Conservation (phyloP, 2,888 invertebrate species). For the Nezara viridula region DNA sequence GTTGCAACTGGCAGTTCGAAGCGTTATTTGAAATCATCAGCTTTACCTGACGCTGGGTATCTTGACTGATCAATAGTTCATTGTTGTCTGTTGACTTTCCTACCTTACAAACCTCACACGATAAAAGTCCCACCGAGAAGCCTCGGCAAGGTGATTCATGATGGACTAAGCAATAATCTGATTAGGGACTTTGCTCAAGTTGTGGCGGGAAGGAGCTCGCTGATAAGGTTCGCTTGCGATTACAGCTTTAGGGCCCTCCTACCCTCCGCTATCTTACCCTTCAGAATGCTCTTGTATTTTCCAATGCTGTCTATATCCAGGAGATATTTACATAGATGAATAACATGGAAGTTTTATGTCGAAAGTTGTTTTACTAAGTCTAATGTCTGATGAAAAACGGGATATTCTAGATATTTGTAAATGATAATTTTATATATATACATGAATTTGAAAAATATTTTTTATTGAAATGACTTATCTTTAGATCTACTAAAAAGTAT, state of each 20-base stretch:
- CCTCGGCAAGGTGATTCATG: not conserved
- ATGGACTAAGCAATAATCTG: slow-evolving; percentile 40
- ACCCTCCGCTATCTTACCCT: not conserved
- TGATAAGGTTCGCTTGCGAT: slow-evolving; percentile 1
- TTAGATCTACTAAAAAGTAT: no score
- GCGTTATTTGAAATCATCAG: not conserved
- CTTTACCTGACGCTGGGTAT: not conserved
- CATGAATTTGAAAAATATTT: no score
- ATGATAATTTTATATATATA: no score
- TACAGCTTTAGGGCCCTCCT: not conserved
- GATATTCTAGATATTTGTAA: no score
- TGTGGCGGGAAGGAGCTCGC: not conserved
- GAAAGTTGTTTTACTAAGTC: no score
- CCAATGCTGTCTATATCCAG: not conserved
- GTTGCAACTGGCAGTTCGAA: no score
- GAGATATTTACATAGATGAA: not conserved
- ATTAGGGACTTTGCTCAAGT: slow-evolving; percentile 24
- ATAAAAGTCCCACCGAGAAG: not conserved
- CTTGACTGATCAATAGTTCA: not conserved
- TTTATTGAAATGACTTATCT: no score
- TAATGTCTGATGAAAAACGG: no score
- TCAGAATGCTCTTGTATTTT: not conserved
- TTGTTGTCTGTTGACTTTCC: not conserved
- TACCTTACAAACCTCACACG: not conserved
- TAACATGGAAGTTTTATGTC: not conserved